Percentiles rank a stretch among this genome's conserved stretches.
Evolutionary conservation across 2,113 vertebrate genomes (phyloP).

Genomic region (Silurus meridionalis): DNA sequence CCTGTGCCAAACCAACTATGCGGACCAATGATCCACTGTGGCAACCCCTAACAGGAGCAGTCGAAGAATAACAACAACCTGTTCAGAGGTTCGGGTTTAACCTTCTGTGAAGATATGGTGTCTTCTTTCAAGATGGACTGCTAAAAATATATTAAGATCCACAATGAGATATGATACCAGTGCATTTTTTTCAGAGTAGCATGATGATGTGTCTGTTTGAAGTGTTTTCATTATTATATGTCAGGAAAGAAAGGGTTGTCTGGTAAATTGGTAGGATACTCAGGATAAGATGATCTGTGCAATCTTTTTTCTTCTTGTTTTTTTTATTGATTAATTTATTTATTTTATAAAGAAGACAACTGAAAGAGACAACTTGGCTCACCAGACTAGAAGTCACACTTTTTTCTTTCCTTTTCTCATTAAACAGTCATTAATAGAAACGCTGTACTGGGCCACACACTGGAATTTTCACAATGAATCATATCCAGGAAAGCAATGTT

Average conservation of each 20-base stretch:
- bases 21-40: too few relatives aligned
- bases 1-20: too few relatives aligned
- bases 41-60: too few relatives aligned
- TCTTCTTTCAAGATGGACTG: background rate
- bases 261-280: background rate
- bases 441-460: background rate
- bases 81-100: background rate
- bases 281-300: background rate
- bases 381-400: background rate
- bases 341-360: background rate
- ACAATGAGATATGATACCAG: background rate
- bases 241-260: background rate
- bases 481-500: background rate
- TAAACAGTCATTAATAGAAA: background rate
- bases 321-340: background rate
- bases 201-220: background rate
- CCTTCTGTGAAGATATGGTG: background rate
- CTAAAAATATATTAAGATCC: background rate
- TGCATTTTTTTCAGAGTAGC: background rate
- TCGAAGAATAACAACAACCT: background rate
- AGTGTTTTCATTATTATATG: background rate
- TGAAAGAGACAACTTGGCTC: background rate
- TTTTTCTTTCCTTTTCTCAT: background rate
- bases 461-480: background rate
- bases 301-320: background rate